Conservation (phyloP, 2,888 invertebrate genomes). For the Melikaiella ostensackeni region DNA sequence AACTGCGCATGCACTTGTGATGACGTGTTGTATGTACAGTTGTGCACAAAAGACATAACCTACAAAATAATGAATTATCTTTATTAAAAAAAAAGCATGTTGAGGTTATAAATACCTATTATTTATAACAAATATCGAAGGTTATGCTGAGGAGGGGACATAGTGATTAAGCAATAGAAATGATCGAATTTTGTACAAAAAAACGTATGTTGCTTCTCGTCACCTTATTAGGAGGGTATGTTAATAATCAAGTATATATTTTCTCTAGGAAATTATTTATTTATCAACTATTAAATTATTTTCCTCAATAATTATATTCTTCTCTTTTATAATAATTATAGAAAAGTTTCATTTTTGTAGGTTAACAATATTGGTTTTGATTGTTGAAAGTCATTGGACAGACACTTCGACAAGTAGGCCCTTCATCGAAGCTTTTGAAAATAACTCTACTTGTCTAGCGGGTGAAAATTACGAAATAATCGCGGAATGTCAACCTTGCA, state of each 20-base stretch:
- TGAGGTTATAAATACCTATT: not conserved
- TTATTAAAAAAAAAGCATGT: too few species aligned
- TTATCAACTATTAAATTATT: not conserved
- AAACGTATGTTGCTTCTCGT: slow-evolving; percentile 90
- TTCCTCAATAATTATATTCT: not conserved
- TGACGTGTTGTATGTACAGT: too few species aligned
- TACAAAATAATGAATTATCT: too few species aligned
- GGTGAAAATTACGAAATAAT: slow-evolving; percentile 85
- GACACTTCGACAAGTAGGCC: slow-evolving; percentile 82
- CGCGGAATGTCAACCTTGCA: slow-evolving; percentile 91
- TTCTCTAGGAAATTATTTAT: slow-evolving; percentile 45
- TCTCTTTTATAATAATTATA: not conserved
- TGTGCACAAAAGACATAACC: too few species aligned
- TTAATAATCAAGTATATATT: slow-evolving; percentile 60
- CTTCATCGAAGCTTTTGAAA: slow-evolving; percentile 83
- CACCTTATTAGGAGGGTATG: slow-evolving; percentile 86
- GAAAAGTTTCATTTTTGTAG: slow-evolving; percentile 78
- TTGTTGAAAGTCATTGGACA: slow-evolving; percentile 88
- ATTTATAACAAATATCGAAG: not conserved
- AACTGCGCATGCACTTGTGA: too few species aligned
- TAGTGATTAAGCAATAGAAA: slow-evolving; percentile 66
- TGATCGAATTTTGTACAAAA: slow-evolving; percentile 92
- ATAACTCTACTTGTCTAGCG: slow-evolving; percentile 88
- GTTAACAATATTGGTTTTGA: slow-evolving; percentile 88
- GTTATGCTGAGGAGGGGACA: not conserved